Conservation (phyloP, 2,888 invertebrate genomes). For the Acleris literana region DNA sequence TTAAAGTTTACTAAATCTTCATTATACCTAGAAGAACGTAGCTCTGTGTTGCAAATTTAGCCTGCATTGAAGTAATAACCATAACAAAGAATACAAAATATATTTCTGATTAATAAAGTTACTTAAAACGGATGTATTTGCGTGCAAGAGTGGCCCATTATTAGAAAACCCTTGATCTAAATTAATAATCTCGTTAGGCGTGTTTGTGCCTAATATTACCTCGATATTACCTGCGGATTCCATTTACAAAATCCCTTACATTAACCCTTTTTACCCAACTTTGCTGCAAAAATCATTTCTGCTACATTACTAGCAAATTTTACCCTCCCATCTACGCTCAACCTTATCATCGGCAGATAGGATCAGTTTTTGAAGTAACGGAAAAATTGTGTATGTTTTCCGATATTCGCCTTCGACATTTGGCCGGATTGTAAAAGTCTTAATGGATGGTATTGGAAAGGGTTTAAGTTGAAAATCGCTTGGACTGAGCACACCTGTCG, state of each 20-base stretch:
- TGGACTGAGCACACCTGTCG: constrained; percentile 21
- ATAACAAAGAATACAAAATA: too few species aligned
- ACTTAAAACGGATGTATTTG: background rate
- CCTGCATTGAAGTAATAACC: too few species aligned
- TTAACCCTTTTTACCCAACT: constrained; percentile 33
- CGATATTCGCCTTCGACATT: constrained; percentile 31
- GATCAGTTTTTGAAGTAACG: background rate
- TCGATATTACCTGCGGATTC: constrained; percentile 18
- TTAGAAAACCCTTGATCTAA: constrained; percentile 17
- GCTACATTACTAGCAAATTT: constrained; percentile 28
- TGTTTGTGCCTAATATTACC: constrained; percentile 21
- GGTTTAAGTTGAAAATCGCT: constrained; percentile 5
- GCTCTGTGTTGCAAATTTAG: too few species aligned
- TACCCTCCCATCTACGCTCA: background rate
- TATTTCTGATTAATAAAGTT: too few species aligned
- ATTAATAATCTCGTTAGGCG: constrained; percentile 30
- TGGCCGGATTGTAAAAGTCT: constrained; percentile 1
- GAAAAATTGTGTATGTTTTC: constrained; percentile 32
- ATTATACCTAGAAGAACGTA: too few species aligned
- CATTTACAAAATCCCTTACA: constrained; percentile 35
- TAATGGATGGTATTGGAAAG: constrained; percentile 16
- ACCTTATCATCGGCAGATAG: constrained; percentile 1
- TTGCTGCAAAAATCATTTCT: constrained; percentile 31
- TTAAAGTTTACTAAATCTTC: too few species aligned
- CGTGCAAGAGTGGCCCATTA: background rate